Evolutionary conservation across 2,113 vertebrate genomes (phyloP), one percentile per base, ranked within the genome.

Genomic region (Ariopsis seemanni): DNA sequence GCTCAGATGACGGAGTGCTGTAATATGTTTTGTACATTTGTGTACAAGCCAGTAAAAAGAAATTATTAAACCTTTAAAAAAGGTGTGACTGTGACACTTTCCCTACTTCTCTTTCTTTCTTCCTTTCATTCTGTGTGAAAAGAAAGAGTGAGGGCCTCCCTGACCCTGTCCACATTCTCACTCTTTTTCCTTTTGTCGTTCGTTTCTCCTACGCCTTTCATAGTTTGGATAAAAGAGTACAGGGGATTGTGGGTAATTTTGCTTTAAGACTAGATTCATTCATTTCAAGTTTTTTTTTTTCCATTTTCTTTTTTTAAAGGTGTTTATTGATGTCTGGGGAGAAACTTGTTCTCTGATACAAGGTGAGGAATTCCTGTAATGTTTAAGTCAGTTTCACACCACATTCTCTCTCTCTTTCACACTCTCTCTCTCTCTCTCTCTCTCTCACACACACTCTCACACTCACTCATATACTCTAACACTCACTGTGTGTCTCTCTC

Each of bases 161-260:
- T 92, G 92, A 89, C 94, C 93, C 93, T 91, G 90, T 92, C 93
- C 90, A 90, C 91, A 92, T 93, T 86, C 84, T 85, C 82, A 89
- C 91, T 93, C 94, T 89, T 91, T 89, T 91, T 94, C 92, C 95
- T 90, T 95, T 95, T 95, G 93, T 95, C 92, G 95, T 95, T 95
- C 92, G 93, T 95, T 94, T 95, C 95, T 94, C 93, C 93, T 94
- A 91, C 91, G 95, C 96, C 96, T 97, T 97, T 97, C 94, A 96
- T 93, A 94, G 91, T 91, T 52, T 83, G 94, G 92, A 95, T 95
- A 95, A 96, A 95, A 93, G 95, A 92, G 91, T 85, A 91, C 89
- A 85, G 87, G 93, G 94, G 93, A 93, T 93, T 94, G 91, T 95
- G 95, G 94, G 94, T 95, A 93, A 93, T 93, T 93, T 90, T 88